phyloP scores from a whole-genome alignment of 2,797 vertebrate genomes.

The Dryobates pubescens region DNA sequence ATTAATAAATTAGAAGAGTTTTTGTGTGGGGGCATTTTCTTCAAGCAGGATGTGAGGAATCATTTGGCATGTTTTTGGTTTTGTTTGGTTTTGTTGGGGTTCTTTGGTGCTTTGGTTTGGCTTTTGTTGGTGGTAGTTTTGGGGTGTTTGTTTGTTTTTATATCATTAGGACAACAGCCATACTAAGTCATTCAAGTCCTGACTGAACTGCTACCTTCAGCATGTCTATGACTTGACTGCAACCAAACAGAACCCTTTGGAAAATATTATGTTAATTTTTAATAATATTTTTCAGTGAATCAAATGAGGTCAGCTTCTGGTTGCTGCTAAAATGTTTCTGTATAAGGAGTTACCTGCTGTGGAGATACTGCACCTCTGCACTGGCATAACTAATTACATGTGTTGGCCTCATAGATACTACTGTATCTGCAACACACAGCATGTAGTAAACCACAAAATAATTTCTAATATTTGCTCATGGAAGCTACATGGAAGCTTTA shows the following conservation, averaged over 20 bases:
- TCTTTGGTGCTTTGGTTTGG: too few relatives aligned
- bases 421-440: background rate
- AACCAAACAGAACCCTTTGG: background rate
- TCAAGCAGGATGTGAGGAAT: background rate
- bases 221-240: background rate
- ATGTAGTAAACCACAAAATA: background rate
- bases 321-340: background rate
- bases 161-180: background rate
- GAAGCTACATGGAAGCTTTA: background rate
- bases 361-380: background rate
- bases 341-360: background rate
- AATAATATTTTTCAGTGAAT: background rate
- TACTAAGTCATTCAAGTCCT: background rate
- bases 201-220: background rate
- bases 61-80: background rate
- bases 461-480: background rate
- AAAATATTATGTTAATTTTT: background rate
- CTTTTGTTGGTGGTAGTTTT: too few relatives aligned
- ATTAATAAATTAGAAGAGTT: background rate
- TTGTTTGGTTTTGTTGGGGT: background rate
- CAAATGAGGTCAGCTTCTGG: background rate
- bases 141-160: background rate
- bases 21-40: background rate
- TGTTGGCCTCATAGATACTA: background rate
- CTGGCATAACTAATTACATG: background rate